Conservation (phyloP, 2,113 vertebrate species). For the Carlito syrichta region DNA sequence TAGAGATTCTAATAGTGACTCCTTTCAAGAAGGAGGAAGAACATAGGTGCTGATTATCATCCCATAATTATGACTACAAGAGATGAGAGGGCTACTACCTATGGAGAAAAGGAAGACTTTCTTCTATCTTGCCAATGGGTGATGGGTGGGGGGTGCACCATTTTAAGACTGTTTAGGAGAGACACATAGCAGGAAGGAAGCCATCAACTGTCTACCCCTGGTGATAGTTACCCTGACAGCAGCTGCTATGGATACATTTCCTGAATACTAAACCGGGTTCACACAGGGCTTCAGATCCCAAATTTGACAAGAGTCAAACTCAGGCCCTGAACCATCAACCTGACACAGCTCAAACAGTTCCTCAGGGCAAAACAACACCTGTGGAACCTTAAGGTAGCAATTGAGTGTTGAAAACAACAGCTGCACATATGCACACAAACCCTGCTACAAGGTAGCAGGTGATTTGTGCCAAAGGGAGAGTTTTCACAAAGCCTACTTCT, state of each 20-base stretch:
- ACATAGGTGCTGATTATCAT: background rate
- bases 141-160: background rate
- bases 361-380: constrained; percentile 38
- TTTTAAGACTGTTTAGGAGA: constrained; percentile 28
- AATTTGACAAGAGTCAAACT: constrained; percentile 43
- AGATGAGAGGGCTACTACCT: background rate
- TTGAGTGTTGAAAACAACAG: background rate
- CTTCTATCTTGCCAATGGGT: background rate
- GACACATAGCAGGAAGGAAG: constrained; percentile 43
- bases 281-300: background rate
- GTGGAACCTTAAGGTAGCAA: background rate
- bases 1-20: background rate
- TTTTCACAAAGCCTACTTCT: background rate
- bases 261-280: constrained; percentile 56
- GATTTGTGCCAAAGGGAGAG: background rate
- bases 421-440: accelerated
- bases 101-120: background rate
- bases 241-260: constrained; percentile 40
- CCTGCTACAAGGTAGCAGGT: background rate
- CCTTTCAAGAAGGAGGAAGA: background rate
- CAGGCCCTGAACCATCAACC: constrained; percentile 27
- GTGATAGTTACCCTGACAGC: constrained; percentile 55
- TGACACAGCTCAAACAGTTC: background rate
- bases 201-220: constrained; percentile 41
- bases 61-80: background rate